These are phyloP conservation scores for Arbacia lixula DNA, from an alignment of 53 echinoderm and acorn worm genomes.

Conservation along the genomic window DNA sequence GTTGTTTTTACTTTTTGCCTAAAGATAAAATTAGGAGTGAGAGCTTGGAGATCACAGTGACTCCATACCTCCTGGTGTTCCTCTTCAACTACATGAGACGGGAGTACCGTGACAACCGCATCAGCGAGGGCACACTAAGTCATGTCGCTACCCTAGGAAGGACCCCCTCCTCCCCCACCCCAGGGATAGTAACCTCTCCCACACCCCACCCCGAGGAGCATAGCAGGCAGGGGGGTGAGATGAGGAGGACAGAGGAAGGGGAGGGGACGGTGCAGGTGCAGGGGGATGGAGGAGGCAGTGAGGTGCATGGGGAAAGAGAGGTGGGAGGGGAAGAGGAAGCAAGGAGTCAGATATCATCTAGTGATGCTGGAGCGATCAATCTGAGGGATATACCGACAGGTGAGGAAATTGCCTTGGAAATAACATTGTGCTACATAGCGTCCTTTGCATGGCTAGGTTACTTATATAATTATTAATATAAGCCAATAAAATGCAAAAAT, in stretches of 20 bases:
- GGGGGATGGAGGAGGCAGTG: neutral
- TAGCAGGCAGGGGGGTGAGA: neutral
- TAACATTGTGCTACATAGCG: no score
- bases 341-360: neutral
- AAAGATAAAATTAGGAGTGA: constrained; percentile 35
- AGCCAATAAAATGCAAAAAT: no score
- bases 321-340: neutral
- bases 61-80: constrained; percentile 31
- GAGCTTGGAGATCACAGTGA: constrained; percentile 23
- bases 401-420: neutral
- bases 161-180: neutral
- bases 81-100: constrained; percentile 54
- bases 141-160: neutral
- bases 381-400: neutral
- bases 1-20: neutral
- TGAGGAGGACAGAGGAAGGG: neutral
- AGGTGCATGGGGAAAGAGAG: neutral
- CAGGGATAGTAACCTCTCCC: neutral
- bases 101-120: constrained; percentile 9
- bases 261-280: neutral
- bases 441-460: no score
- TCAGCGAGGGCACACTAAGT: constrained; percentile 8
- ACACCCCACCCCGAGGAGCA: neutral
- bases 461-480: no score
- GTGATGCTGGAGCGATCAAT: no score